Evolutionary conservation across 2,888 invertebrate genomes (phyloP).

Genomic region (Entomobrya proxima): DNA sequence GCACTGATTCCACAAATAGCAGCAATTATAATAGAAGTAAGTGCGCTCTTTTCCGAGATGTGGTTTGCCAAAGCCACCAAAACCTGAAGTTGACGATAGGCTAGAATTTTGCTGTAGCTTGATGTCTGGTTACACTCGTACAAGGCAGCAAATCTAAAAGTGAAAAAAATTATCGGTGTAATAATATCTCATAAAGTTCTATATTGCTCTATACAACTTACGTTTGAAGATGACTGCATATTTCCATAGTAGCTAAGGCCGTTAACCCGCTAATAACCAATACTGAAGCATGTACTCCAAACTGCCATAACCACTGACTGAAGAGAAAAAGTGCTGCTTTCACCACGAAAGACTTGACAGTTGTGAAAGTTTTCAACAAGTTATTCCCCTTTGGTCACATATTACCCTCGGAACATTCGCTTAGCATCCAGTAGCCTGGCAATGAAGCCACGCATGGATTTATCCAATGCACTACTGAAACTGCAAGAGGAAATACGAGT

Average conservation of each 20-base stretch:
- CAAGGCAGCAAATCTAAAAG: background rate
- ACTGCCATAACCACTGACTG: slow-evolving; percentile 3
- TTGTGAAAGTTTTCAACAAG: no score
- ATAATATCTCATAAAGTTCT: background rate
- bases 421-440: slow-evolving; percentile 12
- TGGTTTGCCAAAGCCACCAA: background rate
- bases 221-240: background rate
- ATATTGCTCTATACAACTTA: background rate
- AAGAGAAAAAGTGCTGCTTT: background rate
- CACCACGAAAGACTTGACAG: no score
- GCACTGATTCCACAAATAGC: background rate
- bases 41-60: background rate
- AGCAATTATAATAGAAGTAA: slow-evolving; percentile 1
- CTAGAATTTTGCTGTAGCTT: background rate
- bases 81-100: slow-evolving; percentile 18
- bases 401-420: background rate
- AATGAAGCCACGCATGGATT: slow-evolving; percentile 28
- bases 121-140: background rate
- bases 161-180: background rate
- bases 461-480: slow-evolving; percentile 11
- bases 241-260: background rate
- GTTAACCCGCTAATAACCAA: background rate
- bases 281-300: slow-evolving; percentile 11
- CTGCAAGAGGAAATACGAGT: background rate
- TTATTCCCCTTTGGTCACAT: no score